Base-by-base conservation (phyloP, 2,888 invertebrate species). In the Herminia tarsipennalis region DNA sequence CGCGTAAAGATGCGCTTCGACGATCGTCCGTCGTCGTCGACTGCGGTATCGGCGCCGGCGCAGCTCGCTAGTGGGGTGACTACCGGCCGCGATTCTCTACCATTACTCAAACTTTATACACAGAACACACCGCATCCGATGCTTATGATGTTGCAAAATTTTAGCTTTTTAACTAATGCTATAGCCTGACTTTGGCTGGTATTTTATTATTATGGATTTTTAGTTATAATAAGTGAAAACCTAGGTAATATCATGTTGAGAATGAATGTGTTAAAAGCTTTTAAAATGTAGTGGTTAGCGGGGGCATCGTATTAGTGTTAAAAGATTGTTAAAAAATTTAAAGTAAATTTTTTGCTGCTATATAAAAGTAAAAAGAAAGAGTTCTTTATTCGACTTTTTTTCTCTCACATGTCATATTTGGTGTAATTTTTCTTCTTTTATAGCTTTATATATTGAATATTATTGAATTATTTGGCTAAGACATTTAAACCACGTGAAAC, bases 1-100 rank as follows among this genome's bases (percentile, higher is more conserved):
- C 67, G 63, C 66, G 60, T 65, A 64, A 74, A 71, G 80, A 81
- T 79, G 80, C 78, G 80, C 79, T 63, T 63, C 73, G 70, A 65
- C 70, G 76, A 66, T 54, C 71, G 66, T 70, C 58, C 66, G 72
- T 66, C 71, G 72, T 64, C 72, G 77, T 60, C 67, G 76, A 80
- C 80, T 80, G 80, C 61, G 69, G 61, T 54, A 37, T 47, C 47
- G 47, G 56, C 54, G 67, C 66, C 40, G 42, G 69, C 71, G 70
- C 66, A 32, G 56, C 46, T 54, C 21, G 56, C 30, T 62, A 51
- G 52, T 62, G 45, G 56, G 58, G 62, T 63, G 66, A 66, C 43
- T 56, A 56, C 35, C 59, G 59, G 49, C 63, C 50, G 56, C 62
- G 47, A 70, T 59, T 57, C 60, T 62, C 56, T 52, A 60, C 65